Conservation (phyloP, 2,888 invertebrate genomes). For the Diarsia rubi region DNA sequence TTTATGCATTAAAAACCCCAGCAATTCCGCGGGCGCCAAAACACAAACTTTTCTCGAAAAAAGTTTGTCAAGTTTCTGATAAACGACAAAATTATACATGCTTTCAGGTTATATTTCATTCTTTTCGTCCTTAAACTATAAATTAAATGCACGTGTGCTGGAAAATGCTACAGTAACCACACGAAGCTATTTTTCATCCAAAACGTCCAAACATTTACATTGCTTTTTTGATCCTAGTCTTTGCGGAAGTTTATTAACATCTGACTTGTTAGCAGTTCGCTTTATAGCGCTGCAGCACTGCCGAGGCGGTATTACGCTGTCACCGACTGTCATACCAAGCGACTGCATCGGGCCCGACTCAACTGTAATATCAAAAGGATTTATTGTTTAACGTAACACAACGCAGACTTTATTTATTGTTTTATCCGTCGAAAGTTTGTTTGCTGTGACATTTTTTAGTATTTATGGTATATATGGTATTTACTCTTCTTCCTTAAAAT, state of each 20-base stretch:
- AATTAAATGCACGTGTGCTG: slow-evolving; percentile 58
- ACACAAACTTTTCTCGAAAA: slow-evolving; percentile 24
- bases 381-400: slow-evolving; percentile 68
- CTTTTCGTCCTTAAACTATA: slow-evolving; percentile 51
- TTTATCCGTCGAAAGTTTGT: slow-evolving; percentile 56
- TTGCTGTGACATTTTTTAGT: slow-evolving; percentile 32
- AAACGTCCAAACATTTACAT: slow-evolving; percentile 52
- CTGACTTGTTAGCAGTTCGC: slow-evolving; percentile 64
- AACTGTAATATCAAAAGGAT: slow-evolving; percentile 70
- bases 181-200: slow-evolving; percentile 61
- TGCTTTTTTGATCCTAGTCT: slow-evolving; percentile 58
- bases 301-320: slow-evolving; percentile 64
- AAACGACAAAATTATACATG: slow-evolving; percentile 63
- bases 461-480: too few species aligned
- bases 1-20: slow-evolving; percentile 33
- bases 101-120: slow-evolving; percentile 44
- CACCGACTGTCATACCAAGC: slow-evolving; percentile 61
- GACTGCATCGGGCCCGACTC: slow-evolving; percentile 59
- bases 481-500: slow-evolving; percentile 6
- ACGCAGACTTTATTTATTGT: slow-evolving; percentile 55
- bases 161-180: slow-evolving; percentile 48
- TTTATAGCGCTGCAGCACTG: slow-evolving; percentile 53
- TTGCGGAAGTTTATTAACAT: slow-evolving; percentile 67
- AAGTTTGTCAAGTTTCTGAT: slow-evolving; percentile 44
- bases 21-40: slow-evolving; percentile 12